A percentile compares a stretch with the other conserved stretches of the same genome.
phyloP scores from a whole-genome alignment of 2,797 vertebrate species.

The Poeciliopsis presidionis region DNA sequence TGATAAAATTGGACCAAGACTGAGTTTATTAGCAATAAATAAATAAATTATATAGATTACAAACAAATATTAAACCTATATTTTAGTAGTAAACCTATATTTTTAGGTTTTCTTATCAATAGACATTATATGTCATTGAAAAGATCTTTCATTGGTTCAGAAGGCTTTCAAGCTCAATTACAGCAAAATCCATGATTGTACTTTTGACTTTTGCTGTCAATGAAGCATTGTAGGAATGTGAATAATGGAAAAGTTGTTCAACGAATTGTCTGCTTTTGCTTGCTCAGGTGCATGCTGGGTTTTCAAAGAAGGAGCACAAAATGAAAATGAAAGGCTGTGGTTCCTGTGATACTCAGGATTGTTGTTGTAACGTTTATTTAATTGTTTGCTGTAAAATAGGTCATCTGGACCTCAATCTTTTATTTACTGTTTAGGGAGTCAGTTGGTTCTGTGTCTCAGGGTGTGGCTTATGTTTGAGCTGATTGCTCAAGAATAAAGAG shows the following conservation, averaged over 20 bases:
- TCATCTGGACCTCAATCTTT: not conserved
- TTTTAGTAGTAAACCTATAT: not conserved
- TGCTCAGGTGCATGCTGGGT: not conserved
- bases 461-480: not conserved
- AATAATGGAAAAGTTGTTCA: not conserved
- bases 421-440: not conserved
- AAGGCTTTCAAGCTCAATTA: not conserved
- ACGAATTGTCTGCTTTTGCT: not conserved
- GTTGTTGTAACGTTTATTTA: not conserved
- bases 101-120: not conserved
- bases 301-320: not conserved
- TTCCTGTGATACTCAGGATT: not conserved
- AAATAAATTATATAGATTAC: not conserved
- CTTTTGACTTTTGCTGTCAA: not conserved
- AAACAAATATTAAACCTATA: not conserved
- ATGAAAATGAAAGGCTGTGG: not conserved
- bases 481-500: not conserved
- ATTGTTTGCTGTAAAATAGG: not conserved
- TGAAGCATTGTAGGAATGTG: not conserved
- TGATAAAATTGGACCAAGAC: not conserved
- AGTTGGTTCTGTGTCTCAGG: not conserved
- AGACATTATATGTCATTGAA: not conserved
- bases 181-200: not conserved
- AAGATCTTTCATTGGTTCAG: not conserved
- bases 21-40: not conserved